Base-by-base conservation (phyloP, 1,140 invertebrate genomes). In the Drosophila kepulauana region DNA sequence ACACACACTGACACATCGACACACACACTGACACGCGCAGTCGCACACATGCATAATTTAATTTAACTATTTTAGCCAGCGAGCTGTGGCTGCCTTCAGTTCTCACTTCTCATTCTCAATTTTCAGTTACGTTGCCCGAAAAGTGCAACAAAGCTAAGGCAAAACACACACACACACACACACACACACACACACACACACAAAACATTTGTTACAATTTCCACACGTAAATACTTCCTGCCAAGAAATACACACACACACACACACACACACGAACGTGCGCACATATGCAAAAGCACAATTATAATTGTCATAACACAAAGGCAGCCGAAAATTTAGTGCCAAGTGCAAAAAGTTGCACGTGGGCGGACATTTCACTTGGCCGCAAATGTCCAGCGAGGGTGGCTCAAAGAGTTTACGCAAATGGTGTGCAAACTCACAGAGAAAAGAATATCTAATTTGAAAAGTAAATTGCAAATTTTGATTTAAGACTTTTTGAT, bases 231-330 rank as follows among this genome's bases (percentile, higher is more conserved):
- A 87, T 87, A 84, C 80, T 88, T 84, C 74, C 85, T 88, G 77
- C 84, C 84, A 87, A 87, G 84, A 81, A 88, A 80, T 52, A 58
- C 62, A 64, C 57, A 68, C 33, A 58, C 66, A 67, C 62, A 33
- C 69, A 49, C 67, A 43, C 63, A 43, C 49, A 59, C 10, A 35
- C 76, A 33, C 62, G 20, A 25, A 35, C 46, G 38, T 48, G 38
- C 54, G 54, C 66, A 67, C 61, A 66, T 75, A 88, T 88, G 84
- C 80, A 74, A 69, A 75, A 78, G 78, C 78, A 87, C 84, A 87
- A 87, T 87, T 87, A 87, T 87, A 87, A 87, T 87, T 88, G 84
- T 87, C 84, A 87, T 88, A 87, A 87, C 80, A 87, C 80, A 88
- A 87, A 87, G 88, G 84, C 84, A 87, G 77, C 85, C 80, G 77